These are phyloP conservation scores for Nasonia giraulti DNA, from an alignment of 1,140 invertebrate species.

Conservation along the genomic window DNA sequence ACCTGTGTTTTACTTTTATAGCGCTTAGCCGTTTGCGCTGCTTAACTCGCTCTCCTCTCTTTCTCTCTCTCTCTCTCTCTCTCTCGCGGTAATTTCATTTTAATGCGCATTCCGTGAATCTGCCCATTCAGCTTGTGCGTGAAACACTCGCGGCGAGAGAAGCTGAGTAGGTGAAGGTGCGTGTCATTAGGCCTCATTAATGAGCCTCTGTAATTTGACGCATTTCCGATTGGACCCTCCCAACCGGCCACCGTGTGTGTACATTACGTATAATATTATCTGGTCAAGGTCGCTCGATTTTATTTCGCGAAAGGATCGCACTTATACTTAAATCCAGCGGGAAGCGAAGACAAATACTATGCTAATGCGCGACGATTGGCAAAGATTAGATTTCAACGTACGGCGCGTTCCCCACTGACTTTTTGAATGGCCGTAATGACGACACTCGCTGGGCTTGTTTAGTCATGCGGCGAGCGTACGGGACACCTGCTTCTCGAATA, in stretches of 20 bases:
- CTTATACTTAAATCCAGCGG: too few species aligned
- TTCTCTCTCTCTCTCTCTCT: slow-evolving; percentile 1
- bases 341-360: neutral
- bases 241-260: too few species aligned
- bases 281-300: neutral
- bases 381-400: neutral
- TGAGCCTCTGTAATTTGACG: slow-evolving; percentile 65
- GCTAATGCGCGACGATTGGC: neutral
- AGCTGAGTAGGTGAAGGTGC: slow-evolving; percentile 53
- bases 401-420: neutral
- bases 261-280: too few species aligned
- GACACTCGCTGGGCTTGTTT: slow-evolving; percentile 25
- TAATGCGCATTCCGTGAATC: slow-evolving; percentile 73
- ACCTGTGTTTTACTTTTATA: slow-evolving; percentile 73
- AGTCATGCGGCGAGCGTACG: slow-evolving; percentile 38
- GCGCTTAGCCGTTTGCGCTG: slow-evolving; percentile 74
- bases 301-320: too few species aligned
- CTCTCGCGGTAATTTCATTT: slow-evolving; percentile 70
- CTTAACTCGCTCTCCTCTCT: slow-evolving; percentile 61
- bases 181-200: slow-evolving; percentile 73
- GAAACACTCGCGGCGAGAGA: neutral
- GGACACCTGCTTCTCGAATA: slow-evolving; percentile 48
- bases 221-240: too few species aligned
- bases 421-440: slow-evolving; percentile 13
- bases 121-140: slow-evolving; percentile 38